Evolutionary conservation across 2,113 vertebrate species (phyloP).

Genomic region (Takifugu bimaculatus): DNA sequence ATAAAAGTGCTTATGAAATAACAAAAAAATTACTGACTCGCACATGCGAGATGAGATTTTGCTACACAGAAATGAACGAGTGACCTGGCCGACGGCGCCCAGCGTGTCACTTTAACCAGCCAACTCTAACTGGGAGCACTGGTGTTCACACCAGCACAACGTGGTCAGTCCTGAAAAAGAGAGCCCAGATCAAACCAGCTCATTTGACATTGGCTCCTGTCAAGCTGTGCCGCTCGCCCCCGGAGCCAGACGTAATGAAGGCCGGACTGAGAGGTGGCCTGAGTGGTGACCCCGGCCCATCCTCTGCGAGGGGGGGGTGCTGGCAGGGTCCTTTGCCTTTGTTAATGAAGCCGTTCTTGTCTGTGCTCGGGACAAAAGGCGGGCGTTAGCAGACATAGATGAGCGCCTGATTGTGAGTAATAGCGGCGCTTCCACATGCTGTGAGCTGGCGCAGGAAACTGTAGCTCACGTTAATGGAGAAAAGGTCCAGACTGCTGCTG

Average conservation of each 20-base stretch:
- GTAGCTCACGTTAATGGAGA: conserved; percentile 49
- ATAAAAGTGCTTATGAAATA: too few relatives aligned
- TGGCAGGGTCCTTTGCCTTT: conserved; percentile 15
- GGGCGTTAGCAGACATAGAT: conserved; percentile 26
- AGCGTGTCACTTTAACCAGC: not conserved
- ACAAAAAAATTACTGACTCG: too few relatives aligned
- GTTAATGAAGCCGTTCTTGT: conserved; percentile 43
- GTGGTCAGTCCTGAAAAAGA: conserved; percentile 21
- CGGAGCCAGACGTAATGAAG: conserved; percentile 30
- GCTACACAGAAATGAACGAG: too few relatives aligned
- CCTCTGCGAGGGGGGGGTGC: not conserved
- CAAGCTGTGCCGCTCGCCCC: conserved; percentile 18
- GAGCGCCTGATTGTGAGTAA: conserved; percentile 29
- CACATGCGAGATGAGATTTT: too few relatives aligned
- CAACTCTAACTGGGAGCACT: conserved; percentile 1
- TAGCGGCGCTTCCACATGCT: conserved; percentile 26
- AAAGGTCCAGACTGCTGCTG: conserved; percentile 13
- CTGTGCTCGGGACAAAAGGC: conserved; percentile 30
- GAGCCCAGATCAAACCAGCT: conserved; percentile 34
- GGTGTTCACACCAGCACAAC: not conserved
- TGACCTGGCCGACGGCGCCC: too few relatives aligned
- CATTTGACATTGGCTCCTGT: conserved; percentile 46
- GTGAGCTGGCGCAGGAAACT: conserved; percentile 24
- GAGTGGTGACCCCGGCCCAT: conserved; percentile 6
- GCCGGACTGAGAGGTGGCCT: conserved; percentile 21